A percentile compares a stretch with the other conserved stretches of the same genome.
Conservation (phyloP, 2,888 invertebrate species). For the Hypsopygia costalis region DNA sequence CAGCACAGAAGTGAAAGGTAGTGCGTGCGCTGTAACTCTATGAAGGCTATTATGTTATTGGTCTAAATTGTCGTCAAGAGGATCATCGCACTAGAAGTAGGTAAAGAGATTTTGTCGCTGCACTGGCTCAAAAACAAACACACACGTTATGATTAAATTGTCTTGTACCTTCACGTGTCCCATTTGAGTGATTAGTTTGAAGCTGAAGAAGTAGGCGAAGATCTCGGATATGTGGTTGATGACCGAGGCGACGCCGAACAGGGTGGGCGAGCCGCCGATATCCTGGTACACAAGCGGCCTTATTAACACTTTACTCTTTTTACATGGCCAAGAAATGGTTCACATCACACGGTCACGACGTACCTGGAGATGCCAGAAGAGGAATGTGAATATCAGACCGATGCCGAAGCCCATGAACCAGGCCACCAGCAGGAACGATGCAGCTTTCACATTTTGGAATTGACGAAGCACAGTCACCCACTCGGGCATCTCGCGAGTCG, state of each 20-base stretch:
- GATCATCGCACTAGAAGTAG: no score
- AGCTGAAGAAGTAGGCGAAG: slow-evolving; percentile 98
- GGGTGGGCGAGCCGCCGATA: slow-evolving; percentile 96
- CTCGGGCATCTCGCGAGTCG: slow-evolving; percentile 93
- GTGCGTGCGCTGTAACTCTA: no score
- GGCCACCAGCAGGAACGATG: slow-evolving; percentile 95
- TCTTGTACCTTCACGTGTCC: slow-evolving; percentile 95
- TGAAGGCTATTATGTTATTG: no score
- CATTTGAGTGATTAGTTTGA: slow-evolving; percentile 95
- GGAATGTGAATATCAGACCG: slow-evolving; percentile 98
- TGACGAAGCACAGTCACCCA: slow-evolving; percentile 96
- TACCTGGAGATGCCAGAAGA: slow-evolving; percentile 99
- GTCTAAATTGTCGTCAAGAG: no score
- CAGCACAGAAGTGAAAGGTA: no score
- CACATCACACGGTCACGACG: no score
- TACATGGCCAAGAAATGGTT: no score
- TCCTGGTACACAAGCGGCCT: slow-evolving; percentile 81
- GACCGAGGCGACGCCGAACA: slow-evolving; percentile 98
- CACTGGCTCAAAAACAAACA: no score
- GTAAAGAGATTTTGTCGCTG: no score
- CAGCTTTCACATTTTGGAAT: slow-evolving; percentile 94
- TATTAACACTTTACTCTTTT: no score
- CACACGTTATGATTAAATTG: no score
- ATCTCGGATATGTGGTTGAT: slow-evolving; percentile 99
- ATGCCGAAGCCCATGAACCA: slow-evolving; percentile 99